These are phyloP conservation scores for Tauraco erythrolophus DNA, from an alignment of 2,113 vertebrate genomes.

Conservation along the genomic window DNA sequence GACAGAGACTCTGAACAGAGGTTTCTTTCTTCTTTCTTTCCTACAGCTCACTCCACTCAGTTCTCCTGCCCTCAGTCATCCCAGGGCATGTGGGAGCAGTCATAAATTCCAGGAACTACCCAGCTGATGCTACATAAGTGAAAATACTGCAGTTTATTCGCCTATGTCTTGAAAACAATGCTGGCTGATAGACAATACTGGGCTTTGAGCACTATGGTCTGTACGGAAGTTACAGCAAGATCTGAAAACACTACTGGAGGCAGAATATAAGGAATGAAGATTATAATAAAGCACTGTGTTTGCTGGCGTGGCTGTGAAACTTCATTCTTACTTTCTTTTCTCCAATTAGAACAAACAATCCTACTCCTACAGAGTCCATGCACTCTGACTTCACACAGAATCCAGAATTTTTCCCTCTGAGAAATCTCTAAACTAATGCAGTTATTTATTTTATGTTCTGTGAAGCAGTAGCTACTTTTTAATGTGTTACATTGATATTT, in stretches of 20 bases:
- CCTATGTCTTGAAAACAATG: not conserved
- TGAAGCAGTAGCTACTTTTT: not conserved
- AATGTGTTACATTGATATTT: not conserved
- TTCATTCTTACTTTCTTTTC: not conserved
- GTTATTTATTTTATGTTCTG: not conserved
- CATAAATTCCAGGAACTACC: not conserved
- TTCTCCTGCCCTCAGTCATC: not conserved
- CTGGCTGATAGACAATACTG: not conserved
- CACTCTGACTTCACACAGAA: not conserved
- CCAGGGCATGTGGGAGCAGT: not conserved
- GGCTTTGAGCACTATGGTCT: not conserved
- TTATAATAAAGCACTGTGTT: not conserved
- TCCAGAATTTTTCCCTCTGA: not conserved
- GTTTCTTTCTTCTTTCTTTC: not conserved
- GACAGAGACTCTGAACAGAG: not conserved
- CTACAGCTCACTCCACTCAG: not conserved
- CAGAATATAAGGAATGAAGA: not conserved
- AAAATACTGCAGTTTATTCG: not conserved
- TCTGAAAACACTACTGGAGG: not conserved
- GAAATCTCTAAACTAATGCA: not conserved
- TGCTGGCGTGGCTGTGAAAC: not conserved
- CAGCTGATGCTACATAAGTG: not conserved
- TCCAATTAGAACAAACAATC: not conserved
- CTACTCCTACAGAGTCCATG: not conserved
- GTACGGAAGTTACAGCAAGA: not conserved